Evolutionary conservation across 1,140 invertebrate genomes (phyloP).

Genomic region (Zaprionus tsacasi): DNA sequence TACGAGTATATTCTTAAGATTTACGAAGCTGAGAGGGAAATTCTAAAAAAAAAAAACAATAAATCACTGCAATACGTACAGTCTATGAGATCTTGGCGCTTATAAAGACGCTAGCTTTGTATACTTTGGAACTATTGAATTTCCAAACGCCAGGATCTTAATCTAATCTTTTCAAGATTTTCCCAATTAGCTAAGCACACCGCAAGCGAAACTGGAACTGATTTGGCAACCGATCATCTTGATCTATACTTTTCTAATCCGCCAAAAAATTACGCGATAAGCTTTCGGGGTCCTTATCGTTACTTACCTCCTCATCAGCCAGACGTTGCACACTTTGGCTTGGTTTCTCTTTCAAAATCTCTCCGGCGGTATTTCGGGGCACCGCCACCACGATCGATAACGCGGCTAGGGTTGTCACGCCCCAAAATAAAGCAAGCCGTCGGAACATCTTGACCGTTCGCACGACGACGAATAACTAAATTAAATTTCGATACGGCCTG

Average conservation of each 20-base stretch:
- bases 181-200: background rate
- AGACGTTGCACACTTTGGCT: background rate
- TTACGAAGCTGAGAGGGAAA: too few species aligned
- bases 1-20: too few species aligned
- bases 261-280: background rate
- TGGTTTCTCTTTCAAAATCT: background rate
- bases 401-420: slow-evolving; percentile 75
- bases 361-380: background rate
- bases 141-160: background rate
- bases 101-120: too few species aligned
- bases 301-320: slow-evolving; percentile 35
- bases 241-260: background rate
- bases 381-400: slow-evolving; percentile 62
- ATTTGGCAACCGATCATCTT: background rate
- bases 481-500: background rate
- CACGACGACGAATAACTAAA: slow-evolving; percentile 52
- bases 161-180: background rate
- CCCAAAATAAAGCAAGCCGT: slow-evolving; percentile 50
- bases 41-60: too few species aligned
- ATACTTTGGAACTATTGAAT: background rate
- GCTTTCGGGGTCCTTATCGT: background rate
- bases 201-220: too few species aligned
- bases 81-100: too few species aligned
- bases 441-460: slow-evolving; percentile 57
- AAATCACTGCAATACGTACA: too few species aligned